These are phyloP conservation scores for Labroides dimidiatus DNA, from an alignment of 2,797 vertebrate species.

Conservation along the genomic window DNA sequence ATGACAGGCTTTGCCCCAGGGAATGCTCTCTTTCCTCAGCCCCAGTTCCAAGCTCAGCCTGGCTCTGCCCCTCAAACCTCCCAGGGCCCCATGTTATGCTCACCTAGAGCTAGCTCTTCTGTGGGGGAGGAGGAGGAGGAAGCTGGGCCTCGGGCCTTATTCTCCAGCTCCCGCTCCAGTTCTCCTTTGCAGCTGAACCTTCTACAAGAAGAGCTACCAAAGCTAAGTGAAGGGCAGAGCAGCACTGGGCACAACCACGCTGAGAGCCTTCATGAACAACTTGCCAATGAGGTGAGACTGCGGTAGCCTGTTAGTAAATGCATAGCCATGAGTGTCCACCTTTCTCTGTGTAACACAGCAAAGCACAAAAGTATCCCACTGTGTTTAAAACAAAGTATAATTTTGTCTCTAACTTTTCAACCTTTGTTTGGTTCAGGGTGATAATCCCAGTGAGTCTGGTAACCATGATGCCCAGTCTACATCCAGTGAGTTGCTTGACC, in stretches of 20 bases:
- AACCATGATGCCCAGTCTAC: slow-evolving; percentile 79
- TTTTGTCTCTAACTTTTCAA: slow-evolving; percentile 23
- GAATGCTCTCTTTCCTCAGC: slow-evolving; percentile 61
- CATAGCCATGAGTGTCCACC: not conserved
- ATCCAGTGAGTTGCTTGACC: slow-evolving; percentile 79
- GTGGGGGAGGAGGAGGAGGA: slow-evolving; percentile 72
- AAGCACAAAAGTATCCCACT: not conserved
- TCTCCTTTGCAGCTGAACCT: slow-evolving; percentile 91
- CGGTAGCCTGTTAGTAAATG: not conserved
- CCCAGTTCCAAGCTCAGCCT: slow-evolving; percentile 53
- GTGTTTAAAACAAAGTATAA: not conserved
- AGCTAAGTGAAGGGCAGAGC: slow-evolving; percentile 70
- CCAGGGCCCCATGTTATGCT: slow-evolving; percentile 50
- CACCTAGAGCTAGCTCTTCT: slow-evolving; percentile 70
- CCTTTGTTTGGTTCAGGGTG: slow-evolving; percentile 66
- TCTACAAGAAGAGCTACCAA: slow-evolving; percentile 89
- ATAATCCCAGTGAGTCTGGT: slow-evolving; percentile 64
- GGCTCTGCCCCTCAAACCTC: slow-evolving; percentile 41
- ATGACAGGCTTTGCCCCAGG: slow-evolving; percentile 53
- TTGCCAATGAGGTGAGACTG: slow-evolving; percentile 64
- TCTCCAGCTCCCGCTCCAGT: slow-evolving; percentile 88
- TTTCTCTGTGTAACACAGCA: not conserved
- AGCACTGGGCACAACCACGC: slow-evolving; percentile 59
- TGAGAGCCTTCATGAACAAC: slow-evolving; percentile 75
- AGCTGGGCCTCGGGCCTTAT: slow-evolving; percentile 70